Percentiles rank a stretch among this genome's conserved stretches.
phyloP scores from a whole-genome alignment of 2,888 invertebrate genomes.

The Poecilobothrus nobilitatus region DNA sequence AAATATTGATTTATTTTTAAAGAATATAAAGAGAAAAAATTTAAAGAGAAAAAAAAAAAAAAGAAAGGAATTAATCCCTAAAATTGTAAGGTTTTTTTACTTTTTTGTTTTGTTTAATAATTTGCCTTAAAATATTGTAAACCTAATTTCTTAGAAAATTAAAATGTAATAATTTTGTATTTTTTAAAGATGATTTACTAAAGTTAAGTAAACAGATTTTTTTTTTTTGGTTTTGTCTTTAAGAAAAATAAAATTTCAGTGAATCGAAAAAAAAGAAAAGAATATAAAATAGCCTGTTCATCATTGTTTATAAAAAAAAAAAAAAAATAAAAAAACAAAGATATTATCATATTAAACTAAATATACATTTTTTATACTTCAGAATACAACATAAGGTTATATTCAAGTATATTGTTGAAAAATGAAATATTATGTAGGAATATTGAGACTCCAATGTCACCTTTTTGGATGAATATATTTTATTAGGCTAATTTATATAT shows the following conservation, averaged over 20 bases:
- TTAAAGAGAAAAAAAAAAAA: no score
- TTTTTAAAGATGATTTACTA: background rate
- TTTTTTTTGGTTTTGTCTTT: no score
- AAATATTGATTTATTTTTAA: no score
- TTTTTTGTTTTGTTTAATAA: background rate
- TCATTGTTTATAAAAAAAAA: background rate
- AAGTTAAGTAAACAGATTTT: no score
- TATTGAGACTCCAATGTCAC: background rate
- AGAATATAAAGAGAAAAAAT: no score
- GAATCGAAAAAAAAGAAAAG: background rate
- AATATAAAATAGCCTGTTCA: background rate
- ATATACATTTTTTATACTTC: background rate
- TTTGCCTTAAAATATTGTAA: background rate
- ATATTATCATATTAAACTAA: background rate
- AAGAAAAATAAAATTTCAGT: no score
- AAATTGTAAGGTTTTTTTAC: background rate
- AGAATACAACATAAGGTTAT: no score
- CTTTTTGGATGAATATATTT: background rate
- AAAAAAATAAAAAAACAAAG: background rate
- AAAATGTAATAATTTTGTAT: background rate
- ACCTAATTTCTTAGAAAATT: slow-evolving; percentile 4
- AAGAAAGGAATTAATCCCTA: background rate
- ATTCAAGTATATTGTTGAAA: no score
- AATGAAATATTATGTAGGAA: background rate
- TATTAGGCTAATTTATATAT: background rate